Evolutionary conservation across 2,888 invertebrate species (phyloP).

Genomic region (Andricus quercusramuli): DNA sequence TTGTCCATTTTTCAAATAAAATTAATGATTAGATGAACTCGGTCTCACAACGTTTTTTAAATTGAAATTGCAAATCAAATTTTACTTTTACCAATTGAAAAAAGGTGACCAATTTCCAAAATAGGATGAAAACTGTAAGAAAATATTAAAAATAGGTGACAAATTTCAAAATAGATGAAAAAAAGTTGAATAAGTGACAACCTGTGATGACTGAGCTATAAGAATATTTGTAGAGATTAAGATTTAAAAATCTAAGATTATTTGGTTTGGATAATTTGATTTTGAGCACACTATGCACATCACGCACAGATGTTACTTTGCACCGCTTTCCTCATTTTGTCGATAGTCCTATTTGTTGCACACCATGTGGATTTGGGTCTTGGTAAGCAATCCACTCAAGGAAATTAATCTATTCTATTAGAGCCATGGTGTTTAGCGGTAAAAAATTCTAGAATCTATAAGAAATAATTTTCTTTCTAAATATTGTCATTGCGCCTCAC

Average conservation of each 20-base stretch:
- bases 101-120: too few relatives aligned
- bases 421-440: constrained; percentile 37
- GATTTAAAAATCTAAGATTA: not conserved
- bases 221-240: not conserved
- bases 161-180: too few relatives aligned
- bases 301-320: constrained; percentile 75
- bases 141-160: too few relatives aligned
- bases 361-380: constrained; percentile 79
- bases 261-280: constrained; percentile 65
- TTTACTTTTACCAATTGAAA: too few relatives aligned
- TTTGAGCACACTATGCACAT: constrained; percentile 66
- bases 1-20: too few relatives aligned
- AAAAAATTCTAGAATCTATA: not conserved
- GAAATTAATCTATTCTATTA: constrained; percentile 65
- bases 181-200: too few relatives aligned
- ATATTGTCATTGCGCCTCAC: not conserved
- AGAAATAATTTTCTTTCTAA: not conserved
- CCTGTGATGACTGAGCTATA: too few relatives aligned
- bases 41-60: too few relatives aligned
- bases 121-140: too few relatives aligned
- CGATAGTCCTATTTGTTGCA: constrained; percentile 79
- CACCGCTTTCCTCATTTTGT: constrained; percentile 78
- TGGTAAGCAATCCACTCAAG: constrained; percentile 77
- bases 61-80: too few relatives aligned
- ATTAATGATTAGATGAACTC: too few relatives aligned